Evolutionary conservation across 2,113 vertebrate species (phyloP), one percentile per base, ranked within the genome.

Genomic region (Chaenocephalus aceratus): DNA sequence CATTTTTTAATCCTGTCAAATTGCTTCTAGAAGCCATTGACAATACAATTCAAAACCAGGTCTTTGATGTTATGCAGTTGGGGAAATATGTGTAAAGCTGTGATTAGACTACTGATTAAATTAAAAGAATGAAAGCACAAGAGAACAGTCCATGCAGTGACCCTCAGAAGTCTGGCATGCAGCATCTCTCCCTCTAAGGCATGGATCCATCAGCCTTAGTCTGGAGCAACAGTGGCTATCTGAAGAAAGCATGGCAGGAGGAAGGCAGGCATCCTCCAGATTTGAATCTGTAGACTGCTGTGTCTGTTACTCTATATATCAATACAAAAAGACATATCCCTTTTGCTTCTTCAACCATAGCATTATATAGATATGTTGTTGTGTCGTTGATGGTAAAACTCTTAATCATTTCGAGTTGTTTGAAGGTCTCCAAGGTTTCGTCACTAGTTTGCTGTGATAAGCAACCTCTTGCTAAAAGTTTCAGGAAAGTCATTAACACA

Each of bases 211-310:
- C 72, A 88, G 88, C 68, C 82, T 73, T 52, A 84, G 89, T 89
- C 90, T 92, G 88, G 80, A 91, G 92, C 92, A 92, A 93, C 90
- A 90, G 92, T 93, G 86, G 86, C 92, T 89, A 91, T 90, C 90
- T 91, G 90, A 92, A 90, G 91, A 94, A 79, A 68, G 75, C 88
- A 90, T 94, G 93, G 91, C 93, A 93, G 75, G 83, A 74, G 62
- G 62, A 74, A 51, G 59, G 49, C 75, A 60, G 36, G 53, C 79
- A 83, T 89, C 88, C 80, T 91, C 85, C 88, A 91, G 86, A 87
- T 91, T 79, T 84, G 82, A 77, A 86, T 86, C 76, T 84, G 87
- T 79, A 76, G 80, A 84, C 89, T 84, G 88, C 89, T 88, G 88
- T 85, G 79, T 89, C 86, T 92, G 84, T 67, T 86, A 78, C 83